Percentiles rank a stretch among this genome's conserved stretches.
Conservation (phyloP, 2,797 vertebrate species). For the Pantherophis alleghaniensis region DNA sequence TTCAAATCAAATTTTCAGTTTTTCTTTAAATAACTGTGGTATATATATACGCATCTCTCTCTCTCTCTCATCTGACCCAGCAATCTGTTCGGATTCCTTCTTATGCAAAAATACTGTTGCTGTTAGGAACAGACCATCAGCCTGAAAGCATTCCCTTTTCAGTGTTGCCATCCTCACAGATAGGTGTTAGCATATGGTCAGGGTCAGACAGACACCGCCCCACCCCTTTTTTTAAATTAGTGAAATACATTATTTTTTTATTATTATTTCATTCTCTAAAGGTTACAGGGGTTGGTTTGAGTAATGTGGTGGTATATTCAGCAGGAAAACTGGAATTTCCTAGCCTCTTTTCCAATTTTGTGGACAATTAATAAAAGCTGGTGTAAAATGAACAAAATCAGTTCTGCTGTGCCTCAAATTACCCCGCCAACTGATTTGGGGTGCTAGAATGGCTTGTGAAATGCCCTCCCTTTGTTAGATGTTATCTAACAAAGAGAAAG, state of each 20-base stretch:
- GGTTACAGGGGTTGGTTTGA: not conserved
- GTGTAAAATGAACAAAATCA: not conserved
- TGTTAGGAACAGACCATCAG: not conserved
- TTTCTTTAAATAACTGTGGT: not conserved
- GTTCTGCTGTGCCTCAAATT: not conserved
- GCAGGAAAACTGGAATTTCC: not conserved
- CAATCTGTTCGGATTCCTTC: not conserved
- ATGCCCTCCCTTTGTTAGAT: not conserved
- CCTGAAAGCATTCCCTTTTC: not conserved
- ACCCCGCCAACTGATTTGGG: not conserved
- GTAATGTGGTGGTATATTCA: not conserved
- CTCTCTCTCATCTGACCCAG: not conserved
- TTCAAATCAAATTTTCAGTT: not conserved
- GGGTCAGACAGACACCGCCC: not conserved
- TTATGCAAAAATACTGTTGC: not conserved
- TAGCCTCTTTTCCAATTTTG: not conserved
- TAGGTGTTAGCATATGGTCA: not conserved
- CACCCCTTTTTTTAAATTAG: not conserved
- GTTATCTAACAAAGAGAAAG: not conserved
- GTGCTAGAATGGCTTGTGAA: not conserved
- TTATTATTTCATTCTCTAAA: not conserved
- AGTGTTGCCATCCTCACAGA: not conserved
- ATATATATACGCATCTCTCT: not conserved
- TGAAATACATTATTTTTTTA: not conserved
- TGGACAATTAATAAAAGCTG: not conserved